phyloP scores from a whole-genome alignment of 2,113 vertebrate genomes.

The Amphiprion ocellaris region DNA sequence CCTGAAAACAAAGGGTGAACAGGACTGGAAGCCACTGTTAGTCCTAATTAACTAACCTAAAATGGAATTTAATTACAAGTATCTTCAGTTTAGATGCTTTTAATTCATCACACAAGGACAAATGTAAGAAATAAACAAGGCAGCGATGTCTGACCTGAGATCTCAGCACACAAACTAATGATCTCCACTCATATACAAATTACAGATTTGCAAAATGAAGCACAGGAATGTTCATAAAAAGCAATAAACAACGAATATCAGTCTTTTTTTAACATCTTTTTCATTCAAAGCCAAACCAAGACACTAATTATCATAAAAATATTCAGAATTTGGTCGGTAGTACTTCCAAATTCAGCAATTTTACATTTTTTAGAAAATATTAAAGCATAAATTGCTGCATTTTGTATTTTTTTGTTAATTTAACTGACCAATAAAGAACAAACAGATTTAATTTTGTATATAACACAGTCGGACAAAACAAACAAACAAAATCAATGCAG shows the following conservation, averaged over 20 bases:
- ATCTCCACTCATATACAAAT: conserved; percentile 9
- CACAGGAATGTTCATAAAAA: not conserved
- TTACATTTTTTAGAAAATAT: too few species aligned
- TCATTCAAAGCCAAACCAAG: conserved; percentile 2
- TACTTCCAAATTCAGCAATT: too few species aligned
- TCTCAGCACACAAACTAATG: not conserved
- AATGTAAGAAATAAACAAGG: not conserved
- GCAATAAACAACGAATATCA: not conserved
- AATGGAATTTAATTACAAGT: conserved; percentile 31
- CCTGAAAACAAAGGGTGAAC: conserved; percentile 1
- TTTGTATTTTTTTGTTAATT: too few species aligned
- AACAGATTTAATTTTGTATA: not conserved
- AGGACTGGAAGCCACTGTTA: not conserved
- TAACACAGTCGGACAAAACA: not conserved
- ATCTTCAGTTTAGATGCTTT: not conserved
- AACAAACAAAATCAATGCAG: not conserved
- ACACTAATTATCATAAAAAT: too few species aligned
- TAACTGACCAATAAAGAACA: too few species aligned
- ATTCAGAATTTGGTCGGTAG: too few species aligned
- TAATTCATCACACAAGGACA: not conserved
- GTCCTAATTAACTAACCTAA: conserved; percentile 21
- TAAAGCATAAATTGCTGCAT: not conserved
- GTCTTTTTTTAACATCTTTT: not conserved
- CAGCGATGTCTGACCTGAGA: not conserved
- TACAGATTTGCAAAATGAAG: not conserved